phyloP scores from a whole-genome alignment of 2,888 invertebrate species.

The Willowsia nigromaculata region DNA sequence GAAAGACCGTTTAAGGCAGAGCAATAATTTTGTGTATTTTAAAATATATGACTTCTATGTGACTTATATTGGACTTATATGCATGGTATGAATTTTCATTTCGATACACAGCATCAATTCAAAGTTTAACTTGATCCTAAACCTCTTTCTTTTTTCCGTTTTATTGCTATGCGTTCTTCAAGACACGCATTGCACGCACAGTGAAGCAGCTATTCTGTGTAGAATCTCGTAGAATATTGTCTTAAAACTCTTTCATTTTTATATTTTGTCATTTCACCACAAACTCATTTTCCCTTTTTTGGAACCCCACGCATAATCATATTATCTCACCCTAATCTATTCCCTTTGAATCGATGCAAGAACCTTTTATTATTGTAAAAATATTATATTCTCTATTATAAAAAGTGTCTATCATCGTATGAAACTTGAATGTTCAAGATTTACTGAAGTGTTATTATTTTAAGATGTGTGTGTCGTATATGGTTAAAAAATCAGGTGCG shows the following conservation, averaged over 20 bases:
- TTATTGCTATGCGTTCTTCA: background rate
- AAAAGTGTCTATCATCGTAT: background rate
- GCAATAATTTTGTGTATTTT: background rate
- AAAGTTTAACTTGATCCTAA: background rate
- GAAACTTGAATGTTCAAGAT: background rate
- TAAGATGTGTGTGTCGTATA: too few species aligned
- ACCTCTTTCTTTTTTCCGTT: background rate
- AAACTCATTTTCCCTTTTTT: conserved; percentile 27
- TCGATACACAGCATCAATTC: background rate
- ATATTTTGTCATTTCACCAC: background rate
- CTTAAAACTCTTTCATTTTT: background rate
- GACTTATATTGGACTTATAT: background rate
- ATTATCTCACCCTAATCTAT: background rate
- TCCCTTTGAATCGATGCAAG: background rate
- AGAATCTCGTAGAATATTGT: background rate
- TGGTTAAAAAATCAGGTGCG: too few species aligned
- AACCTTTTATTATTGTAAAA: background rate
- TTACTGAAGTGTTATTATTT: too few species aligned
- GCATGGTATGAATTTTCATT: background rate
- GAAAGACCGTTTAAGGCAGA: conserved; percentile 4
- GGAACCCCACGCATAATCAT: conserved; percentile 17
- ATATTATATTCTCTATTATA: background rate
- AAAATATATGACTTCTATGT: background rate
- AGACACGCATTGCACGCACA: background rate
- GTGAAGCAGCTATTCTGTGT: background rate